Conservation (phyloP, 2,888 invertebrate genomes). For the Entomobrya proxima region DNA sequence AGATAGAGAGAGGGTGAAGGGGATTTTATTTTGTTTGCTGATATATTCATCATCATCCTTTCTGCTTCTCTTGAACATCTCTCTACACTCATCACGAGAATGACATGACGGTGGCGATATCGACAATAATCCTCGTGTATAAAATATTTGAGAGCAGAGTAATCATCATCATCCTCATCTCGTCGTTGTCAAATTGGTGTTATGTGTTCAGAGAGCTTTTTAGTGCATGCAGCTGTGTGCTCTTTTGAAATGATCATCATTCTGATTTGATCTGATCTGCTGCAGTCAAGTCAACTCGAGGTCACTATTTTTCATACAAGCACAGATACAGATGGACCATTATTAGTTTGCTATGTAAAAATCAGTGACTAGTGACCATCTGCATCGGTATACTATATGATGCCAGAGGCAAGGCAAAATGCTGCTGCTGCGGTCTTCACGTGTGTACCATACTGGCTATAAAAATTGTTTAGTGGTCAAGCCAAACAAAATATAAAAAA, state of each 20-base stretch:
- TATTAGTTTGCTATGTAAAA: neutral
- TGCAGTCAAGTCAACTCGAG: slow-evolving; percentile 49
- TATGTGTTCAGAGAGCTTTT: slow-evolving; percentile 7
- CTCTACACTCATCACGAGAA: too few species aligned
- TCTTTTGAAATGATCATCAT: slow-evolving; percentile 8
- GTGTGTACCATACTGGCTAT: neutral
- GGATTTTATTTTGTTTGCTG: slow-evolving; percentile 23
- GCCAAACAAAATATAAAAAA: too few species aligned
- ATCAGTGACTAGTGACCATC: slow-evolving; percentile 29
- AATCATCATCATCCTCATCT: neutral
- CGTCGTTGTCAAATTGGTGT: neutral
- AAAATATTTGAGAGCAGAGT: neutral
- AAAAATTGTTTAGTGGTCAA: too few species aligned
- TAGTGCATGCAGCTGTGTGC: slow-evolving; percentile 58
- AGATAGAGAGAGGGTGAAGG: neutral
- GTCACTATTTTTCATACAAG: slow-evolving; percentile 47
- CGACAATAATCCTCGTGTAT: slow-evolving; percentile 15
- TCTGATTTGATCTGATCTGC: slow-evolving; percentile 8
- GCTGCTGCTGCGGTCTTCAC: neutral
- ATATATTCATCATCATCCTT: too few species aligned
- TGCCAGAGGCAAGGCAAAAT: slow-evolving; percentile 43
- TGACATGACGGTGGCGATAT: neutral
- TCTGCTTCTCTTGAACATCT: too few species aligned
- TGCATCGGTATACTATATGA: neutral
- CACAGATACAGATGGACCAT: neutral